These are phyloP conservation scores for Acanthis flammea DNA, from an alignment of 2,797 vertebrate genomes.

Conservation along the genomic window DNA sequence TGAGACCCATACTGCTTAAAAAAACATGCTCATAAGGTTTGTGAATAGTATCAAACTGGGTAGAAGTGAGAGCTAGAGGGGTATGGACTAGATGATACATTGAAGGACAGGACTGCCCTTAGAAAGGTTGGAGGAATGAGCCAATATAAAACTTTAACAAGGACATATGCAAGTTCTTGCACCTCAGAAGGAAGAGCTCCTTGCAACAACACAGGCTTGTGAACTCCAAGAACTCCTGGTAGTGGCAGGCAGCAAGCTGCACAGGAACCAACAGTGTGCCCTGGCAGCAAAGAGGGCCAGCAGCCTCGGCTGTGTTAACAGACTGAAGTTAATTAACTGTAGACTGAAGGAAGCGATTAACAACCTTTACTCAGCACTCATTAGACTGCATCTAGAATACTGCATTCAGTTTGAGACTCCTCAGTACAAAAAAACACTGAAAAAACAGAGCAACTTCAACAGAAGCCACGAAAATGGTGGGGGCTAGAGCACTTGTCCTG, in stretches of 20 bases:
- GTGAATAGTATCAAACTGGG: not conserved
- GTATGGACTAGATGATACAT: not conserved
- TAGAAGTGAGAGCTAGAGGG: not conserved
- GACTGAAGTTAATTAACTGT: not conserved
- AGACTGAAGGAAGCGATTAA: not conserved
- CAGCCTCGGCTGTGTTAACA: not conserved
- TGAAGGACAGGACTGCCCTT: not conserved
- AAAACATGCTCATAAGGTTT: not conserved
- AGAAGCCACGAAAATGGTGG: not conserved
- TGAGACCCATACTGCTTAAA: not conserved
- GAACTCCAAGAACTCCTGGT: not conserved
- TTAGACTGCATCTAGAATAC: not conserved
- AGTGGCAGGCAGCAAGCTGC: not conserved
- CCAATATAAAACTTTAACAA: not conserved
- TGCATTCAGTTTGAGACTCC: not conserved
- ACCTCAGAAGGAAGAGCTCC: not conserved
- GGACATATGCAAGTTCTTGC: not conserved
- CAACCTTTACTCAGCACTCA: not conserved
- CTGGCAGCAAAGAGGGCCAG: not conserved
- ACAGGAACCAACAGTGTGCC: not conserved
- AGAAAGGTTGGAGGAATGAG: not conserved
- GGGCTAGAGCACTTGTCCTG: not conserved
- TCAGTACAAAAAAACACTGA: not conserved
- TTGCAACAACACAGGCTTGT: not conserved
- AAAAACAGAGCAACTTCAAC: not conserved